Conservation (phyloP, 2,888 invertebrate species). For the Pheosia gnoma region DNA sequence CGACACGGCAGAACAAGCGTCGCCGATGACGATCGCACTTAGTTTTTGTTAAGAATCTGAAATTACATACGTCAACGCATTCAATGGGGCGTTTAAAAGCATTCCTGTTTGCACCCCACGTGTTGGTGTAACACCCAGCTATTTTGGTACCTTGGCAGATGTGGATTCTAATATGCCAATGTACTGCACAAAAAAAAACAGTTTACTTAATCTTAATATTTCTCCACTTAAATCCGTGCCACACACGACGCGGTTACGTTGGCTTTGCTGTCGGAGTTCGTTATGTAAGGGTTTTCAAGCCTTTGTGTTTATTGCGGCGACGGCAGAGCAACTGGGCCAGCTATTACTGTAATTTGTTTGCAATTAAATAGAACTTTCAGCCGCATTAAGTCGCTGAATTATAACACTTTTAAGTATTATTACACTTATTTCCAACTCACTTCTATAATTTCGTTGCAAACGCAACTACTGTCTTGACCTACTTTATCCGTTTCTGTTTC, state of each 20-base stretch:
- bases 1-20: constrained; percentile 39
- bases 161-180: constrained; percentile 47
- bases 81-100: constrained; percentile 73
- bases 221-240: constrained; percentile 21
- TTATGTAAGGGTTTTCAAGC: constrained; percentile 13
- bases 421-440: no score
- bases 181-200: constrained; percentile 46
- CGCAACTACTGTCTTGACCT: background rate
- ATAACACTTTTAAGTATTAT: background rate
- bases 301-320: constrained; percentile 5
- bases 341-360: constrained; percentile 20
- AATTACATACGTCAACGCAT: constrained; percentile 74
- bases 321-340: constrained; percentile 20
- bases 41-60: constrained; percentile 69
- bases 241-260: constrained; percentile 19
- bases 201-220: constrained; percentile 29
- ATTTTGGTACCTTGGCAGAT: constrained; percentile 55
- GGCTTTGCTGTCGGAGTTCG: constrained; percentile 17
- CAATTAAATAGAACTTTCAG: constrained; percentile 10
- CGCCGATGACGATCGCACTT: constrained; percentile 51
- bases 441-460: background rate
- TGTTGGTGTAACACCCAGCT: constrained; percentile 49
- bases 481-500: no score
- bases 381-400: background rate
- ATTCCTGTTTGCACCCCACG: constrained; percentile 59